Evolutionary conservation across 2,888 invertebrate genomes (phyloP).

Genomic region (Andrena dorsata): DNA sequence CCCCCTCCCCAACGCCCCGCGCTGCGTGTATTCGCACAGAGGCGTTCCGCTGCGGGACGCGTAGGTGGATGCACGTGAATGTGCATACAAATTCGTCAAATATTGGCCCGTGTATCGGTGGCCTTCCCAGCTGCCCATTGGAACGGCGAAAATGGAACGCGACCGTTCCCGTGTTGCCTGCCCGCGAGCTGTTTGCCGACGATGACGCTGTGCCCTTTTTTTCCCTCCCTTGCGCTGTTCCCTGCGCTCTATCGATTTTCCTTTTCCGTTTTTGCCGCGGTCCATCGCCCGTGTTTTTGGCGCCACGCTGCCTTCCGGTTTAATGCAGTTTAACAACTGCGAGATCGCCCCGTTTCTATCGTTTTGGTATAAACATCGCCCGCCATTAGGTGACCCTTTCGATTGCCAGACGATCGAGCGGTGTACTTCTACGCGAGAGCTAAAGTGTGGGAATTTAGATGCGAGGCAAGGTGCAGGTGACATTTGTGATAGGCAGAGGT

Average conservation of each 20-base stretch:
- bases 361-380: too few relatives aligned
- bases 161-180: slow-evolving; percentile 45
- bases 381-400: too few relatives aligned
- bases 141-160: slow-evolving; percentile 63
- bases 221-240: slow-evolving; percentile 28
- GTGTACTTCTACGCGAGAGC: too few relatives aligned
- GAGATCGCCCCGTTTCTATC: not conserved
- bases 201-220: slow-evolving; percentile 58
- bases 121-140: slow-evolving; percentile 46
- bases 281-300: slow-evolving; percentile 43
- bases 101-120: slow-evolving; percentile 63
- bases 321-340: slow-evolving; percentile 24
- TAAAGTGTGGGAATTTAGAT: too few relatives aligned
- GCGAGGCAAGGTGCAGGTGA: too few relatives aligned
- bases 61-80: slow-evolving; percentile 61
- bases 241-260: slow-evolving; percentile 52
- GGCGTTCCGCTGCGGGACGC: slow-evolving; percentile 49
- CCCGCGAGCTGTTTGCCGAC: slow-evolving; percentile 56
- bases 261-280: slow-evolving; percentile 59
- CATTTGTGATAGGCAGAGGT: too few relatives aligned
- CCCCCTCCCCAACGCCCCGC: not conserved
- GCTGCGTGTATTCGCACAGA: slow-evolving; percentile 22
- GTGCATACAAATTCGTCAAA: slow-evolving; percentile 71
- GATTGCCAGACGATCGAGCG: too few relatives aligned
- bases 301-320: slow-evolving; percentile 33